Conservation (phyloP, 1,140 invertebrate species). For the Trichonephila inaurata region DNA sequence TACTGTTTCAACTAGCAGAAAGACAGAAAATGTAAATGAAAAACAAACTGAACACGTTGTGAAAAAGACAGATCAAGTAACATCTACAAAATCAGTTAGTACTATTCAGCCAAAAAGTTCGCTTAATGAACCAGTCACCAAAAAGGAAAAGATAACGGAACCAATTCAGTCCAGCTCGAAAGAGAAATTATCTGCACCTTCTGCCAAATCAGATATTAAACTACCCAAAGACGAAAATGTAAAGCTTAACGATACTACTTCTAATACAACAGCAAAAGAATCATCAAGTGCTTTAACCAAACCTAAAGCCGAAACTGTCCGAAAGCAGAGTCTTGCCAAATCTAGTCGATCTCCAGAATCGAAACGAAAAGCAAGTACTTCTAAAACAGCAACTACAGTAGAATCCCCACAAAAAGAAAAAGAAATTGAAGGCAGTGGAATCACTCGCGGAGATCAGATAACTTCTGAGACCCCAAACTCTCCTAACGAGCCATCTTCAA, state of each 20-base stretch:
- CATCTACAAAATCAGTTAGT: neutral
- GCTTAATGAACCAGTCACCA: neutral
- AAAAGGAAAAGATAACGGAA: neutral
- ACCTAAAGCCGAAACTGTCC: neutral
- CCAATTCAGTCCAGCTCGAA: neutral
- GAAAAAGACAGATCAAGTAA: neutral
- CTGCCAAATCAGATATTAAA: neutral
- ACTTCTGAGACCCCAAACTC: neutral
- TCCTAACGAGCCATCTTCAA: neutral
- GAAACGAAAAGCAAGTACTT: neutral
- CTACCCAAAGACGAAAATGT: neutral
- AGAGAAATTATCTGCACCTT: neutral
- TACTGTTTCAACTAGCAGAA: neutral
- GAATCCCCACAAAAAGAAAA: constrained; percentile 16
- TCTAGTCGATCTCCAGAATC: neutral
- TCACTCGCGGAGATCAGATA: constrained; percentile 74
- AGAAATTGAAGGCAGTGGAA: constrained; percentile 69
- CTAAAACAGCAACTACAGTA: neutral
- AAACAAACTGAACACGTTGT: neutral
- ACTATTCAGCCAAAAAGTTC: neutral
- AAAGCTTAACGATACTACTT: neutral
- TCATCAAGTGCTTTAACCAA: neutral
- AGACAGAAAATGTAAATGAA: neutral
- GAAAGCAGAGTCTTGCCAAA: neutral
- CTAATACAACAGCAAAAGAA: neutral